Percentiles rank a stretch among this genome's conserved stretches.
phyloP scores from a whole-genome alignment of 2,888 invertebrate genomes.

The Bhutanitis thaidina region DNA sequence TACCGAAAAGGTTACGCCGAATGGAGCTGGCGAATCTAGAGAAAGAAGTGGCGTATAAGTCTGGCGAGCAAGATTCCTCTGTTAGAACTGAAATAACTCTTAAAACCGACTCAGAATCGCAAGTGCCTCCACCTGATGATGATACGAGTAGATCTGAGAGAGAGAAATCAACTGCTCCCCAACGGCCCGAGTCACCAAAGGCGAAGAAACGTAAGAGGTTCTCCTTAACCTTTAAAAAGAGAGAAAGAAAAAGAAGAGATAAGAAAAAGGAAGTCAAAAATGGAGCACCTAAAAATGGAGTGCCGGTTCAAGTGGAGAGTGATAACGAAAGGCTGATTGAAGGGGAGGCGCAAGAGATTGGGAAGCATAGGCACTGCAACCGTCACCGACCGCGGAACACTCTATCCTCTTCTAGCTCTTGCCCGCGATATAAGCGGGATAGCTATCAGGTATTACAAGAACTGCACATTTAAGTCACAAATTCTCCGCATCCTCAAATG shows the following conservation, averaged over 20 bases:
- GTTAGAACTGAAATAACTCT: slow-evolving; percentile 61
- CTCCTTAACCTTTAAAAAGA: slow-evolving; percentile 68
- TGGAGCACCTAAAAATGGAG: slow-evolving; percentile 54
- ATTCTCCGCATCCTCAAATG: not conserved
- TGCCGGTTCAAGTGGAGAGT: slow-evolving; percentile 53
- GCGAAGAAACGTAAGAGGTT: slow-evolving; percentile 71
- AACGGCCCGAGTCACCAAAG: slow-evolving; percentile 67
- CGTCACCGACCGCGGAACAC: slow-evolving; percentile 62
- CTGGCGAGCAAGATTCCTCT: slow-evolving; percentile 63
- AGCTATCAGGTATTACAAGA: slow-evolving; percentile 66
- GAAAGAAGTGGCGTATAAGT: slow-evolving; percentile 69
- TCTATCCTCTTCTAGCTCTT: slow-evolving; percentile 65
- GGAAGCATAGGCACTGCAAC: slow-evolving; percentile 58
- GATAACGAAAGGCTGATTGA: slow-evolving; percentile 72
- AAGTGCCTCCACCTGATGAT: slow-evolving; percentile 60
- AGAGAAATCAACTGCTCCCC: slow-evolving; percentile 60
- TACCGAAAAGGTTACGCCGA: slow-evolving; percentile 69
- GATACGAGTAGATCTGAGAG: slow-evolving; percentile 71
- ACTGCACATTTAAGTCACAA: not conserved
- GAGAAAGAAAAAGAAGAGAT: slow-evolving; percentile 68
- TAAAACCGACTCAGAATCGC: slow-evolving; percentile 69
- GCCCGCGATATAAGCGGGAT: slow-evolving; percentile 76
- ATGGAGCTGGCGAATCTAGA: slow-evolving; percentile 72
- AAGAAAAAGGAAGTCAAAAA: slow-evolving; percentile 66
- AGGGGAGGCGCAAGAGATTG: slow-evolving; percentile 47